Base-by-base conservation (phyloP, 2,888 invertebrate genomes). In the Reticulitermes lucifugus region DNA sequence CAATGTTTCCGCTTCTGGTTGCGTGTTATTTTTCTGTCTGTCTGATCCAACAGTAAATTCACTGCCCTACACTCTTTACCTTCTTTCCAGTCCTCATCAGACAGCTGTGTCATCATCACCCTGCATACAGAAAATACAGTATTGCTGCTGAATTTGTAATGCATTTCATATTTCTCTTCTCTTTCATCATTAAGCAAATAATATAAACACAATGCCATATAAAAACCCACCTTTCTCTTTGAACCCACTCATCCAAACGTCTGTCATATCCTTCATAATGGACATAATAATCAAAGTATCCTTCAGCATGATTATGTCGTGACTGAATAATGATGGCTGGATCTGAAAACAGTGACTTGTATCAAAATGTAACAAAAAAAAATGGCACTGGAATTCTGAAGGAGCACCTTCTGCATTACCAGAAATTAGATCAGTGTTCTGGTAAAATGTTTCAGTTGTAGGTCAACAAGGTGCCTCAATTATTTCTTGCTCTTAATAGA, bases 1-100 rank as follows among this genome's bases (percentile, higher is more conserved):
- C 99, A 98, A 90, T 98, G 98, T 91, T 98, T 95, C 89, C 99
- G 93, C 92, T 99, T 99, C 90, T 99, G 98, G 90, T 99, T 98
- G 87, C 99, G 93, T n/a, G 98, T 98, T 88, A 98, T 96, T 92
- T 98, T 98, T 84, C 97, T 93, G 89, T 97, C 97, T 25, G 96
- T 94, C 88, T 96, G 96, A 89, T 97, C 95, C 81, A 93, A 93
- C 89, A 93, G 92, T 89, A 92, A 92, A 90, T 93, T 93, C 90
- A 92, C 94, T 88, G 92, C 93, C 90, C 92, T 90, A 88, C 89
- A 90, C 77, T 89, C 88, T 29, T 92, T 91, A 65, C 10, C 51
- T 55, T 89, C 91, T 88, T 92, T 92, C 91, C 92, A 91, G 75
- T 89, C 90, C 75, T 91, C 90, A 84, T 92, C 93, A 89, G 92